Base-by-base conservation (phyloP, 1,140 invertebrate genomes). In the Elymnias hypermnestra region DNA sequence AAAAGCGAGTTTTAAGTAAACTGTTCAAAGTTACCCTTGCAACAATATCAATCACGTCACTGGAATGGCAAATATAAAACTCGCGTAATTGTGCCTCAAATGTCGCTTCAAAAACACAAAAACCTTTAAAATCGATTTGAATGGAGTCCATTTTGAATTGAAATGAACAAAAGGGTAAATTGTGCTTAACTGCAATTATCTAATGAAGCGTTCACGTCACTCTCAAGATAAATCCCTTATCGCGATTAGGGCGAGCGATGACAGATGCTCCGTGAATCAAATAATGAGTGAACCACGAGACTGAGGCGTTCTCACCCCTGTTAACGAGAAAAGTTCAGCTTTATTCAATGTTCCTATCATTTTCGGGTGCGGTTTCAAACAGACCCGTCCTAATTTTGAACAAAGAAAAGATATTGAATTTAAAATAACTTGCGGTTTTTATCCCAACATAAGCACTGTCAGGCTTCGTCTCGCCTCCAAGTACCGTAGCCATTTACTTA, bases 311-410 rank as follows among this genome's bases (percentile, higher is more conserved):
- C 66, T 61, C 63, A 61, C 67, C 70, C 66, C 54, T 60, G 57
- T 68, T 72, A 74, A 77, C 70, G 65, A 77, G 62, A 71, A 73
- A 75, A 77, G 64, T 73, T 77, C 63, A 69, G 54, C 63, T 59
- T 52, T 25, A 33, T 37, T 46, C 57, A 57, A 63, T 57, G 53
- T 57, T 67, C 60, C 54, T 47, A 49, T 23, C 40, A 49, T 54
- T 48, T 58, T 49, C 41, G 57, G 63, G 49, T 40, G 31, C n/a
- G 49, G 19, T 9, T 36, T 56, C n/a, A n/a, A n/a, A n/a, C n/a
- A n/a, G n/a, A n/a, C n/a, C n/a, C n/a, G n/a, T n/a, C n/a, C 6
- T 33, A 15, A 33, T 33, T 14, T 29, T 29, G 10, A 10, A 3
- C 7, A 29, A 2, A 2, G 23, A 25, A 8, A 25, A 25, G 2